Evolutionary conservation across 1,140 invertebrate species (phyloP).

Genomic region (Lepidostoma basale): DNA sequence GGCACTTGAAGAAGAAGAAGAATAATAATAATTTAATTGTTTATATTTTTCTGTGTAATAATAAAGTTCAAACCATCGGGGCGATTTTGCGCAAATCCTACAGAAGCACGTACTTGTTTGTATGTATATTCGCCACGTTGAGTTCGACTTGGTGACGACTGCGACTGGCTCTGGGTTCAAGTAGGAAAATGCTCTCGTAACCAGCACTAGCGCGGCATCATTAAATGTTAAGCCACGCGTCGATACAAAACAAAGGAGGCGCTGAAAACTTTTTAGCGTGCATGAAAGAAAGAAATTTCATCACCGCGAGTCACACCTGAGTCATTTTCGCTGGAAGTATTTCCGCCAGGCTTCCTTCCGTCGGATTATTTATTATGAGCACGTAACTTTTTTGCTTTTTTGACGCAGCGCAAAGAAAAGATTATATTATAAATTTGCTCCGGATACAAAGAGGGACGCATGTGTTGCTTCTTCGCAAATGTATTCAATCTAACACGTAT

Average conservation of each 20-base stretch:
- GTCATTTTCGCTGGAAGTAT: conserved; percentile 32
- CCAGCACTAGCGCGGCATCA: no score
- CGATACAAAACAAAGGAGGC: conserved; percentile 33
- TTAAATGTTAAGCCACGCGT: conserved; percentile 31
- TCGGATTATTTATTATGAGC: conserved; percentile 45
- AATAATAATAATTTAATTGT: no score
- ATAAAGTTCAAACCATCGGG: no score
- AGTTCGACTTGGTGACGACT: no score
- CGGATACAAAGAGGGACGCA: conserved; percentile 32
- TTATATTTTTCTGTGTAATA: no score
- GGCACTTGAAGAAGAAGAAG: no score
- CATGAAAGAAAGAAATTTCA: conserved; percentile 41
- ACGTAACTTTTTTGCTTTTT: conserved; percentile 41
- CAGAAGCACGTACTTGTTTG: no score
- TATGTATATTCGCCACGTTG: no score
- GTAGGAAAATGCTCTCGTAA: no score
- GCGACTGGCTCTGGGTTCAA: no score
- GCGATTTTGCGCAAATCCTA: no score
- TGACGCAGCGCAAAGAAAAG: conserved; percentile 30
- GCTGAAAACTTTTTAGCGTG: conserved; percentile 31
- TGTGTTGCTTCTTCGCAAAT: conserved; percentile 43
- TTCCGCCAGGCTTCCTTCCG: conserved; percentile 17
- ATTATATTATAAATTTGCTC: conserved; percentile 40
- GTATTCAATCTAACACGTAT: conserved; percentile 45
- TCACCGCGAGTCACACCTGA: conserved; percentile 41